phyloP scores from a whole-genome alignment of 2,113 vertebrate species.

The Microtus montanus region DNA sequence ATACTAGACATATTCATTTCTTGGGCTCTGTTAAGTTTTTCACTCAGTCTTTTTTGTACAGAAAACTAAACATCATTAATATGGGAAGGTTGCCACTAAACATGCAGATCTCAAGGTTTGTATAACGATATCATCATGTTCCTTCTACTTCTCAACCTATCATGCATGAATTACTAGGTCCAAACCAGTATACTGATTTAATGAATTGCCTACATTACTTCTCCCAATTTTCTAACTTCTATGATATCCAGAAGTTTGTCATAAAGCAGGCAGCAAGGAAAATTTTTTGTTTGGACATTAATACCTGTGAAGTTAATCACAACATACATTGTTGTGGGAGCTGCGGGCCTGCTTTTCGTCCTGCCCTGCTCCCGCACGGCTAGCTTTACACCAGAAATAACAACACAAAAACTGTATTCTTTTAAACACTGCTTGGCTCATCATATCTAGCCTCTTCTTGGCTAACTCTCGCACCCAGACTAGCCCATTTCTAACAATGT shows the following conservation, averaged over 20 bases:
- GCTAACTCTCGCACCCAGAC: too few species aligned
- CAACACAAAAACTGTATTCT: too few species aligned
- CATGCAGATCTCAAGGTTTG: neutral
- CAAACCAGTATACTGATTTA: neutral
- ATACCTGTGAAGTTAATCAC: neutral
- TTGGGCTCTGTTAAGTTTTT: neutral
- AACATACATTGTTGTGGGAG: neutral
- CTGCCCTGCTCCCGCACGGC: too few species aligned
- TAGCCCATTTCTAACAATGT: too few species aligned
- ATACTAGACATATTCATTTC: neutral
- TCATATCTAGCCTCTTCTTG: too few species aligned
- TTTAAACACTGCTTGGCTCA: too few species aligned
- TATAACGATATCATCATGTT: neutral
- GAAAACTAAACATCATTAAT: neutral
- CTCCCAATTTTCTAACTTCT: neutral
- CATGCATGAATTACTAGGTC: neutral
- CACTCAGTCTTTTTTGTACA: neutral
- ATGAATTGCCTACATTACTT: neutral
- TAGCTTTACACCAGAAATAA: too few species aligned
- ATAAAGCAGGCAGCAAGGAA: neutral
- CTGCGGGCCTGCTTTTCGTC: too few species aligned
- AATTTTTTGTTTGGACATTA: neutral
- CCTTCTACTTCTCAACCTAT: neutral
- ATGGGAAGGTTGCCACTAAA: neutral
- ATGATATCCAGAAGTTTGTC: neutral